Evolutionary conservation across 2,797 vertebrate species (phyloP).

Genomic region (Periophthalmus magnuspinnatus): DNA sequence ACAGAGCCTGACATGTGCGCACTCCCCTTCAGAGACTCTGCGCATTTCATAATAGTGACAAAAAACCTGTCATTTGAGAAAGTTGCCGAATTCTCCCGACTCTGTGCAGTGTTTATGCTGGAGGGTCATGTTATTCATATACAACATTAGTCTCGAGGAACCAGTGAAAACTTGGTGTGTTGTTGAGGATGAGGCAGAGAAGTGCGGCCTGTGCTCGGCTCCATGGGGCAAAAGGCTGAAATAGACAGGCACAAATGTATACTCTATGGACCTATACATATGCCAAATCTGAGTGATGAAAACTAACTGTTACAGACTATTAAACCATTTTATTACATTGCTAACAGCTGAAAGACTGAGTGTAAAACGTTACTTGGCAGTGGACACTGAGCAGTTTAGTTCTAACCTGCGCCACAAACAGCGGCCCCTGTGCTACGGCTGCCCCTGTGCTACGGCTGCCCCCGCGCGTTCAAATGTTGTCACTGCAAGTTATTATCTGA

Average conservation of each 20-base stretch:
- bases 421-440: too few relatives aligned
- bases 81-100: conserved; percentile 24
- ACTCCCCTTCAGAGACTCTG: not conserved
- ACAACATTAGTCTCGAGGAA: conserved; percentile 40
- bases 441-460: conserved; percentile 65
- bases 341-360: conserved; percentile 15
- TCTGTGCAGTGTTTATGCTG: conserved; percentile 27
- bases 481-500: conserved; percentile 38
- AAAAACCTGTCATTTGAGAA: conserved; percentile 34
- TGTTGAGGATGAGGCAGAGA: not conserved
- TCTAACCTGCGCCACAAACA: conserved; percentile 21
- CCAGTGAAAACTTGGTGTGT: conserved; percentile 18
- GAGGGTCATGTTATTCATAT: conserved; percentile 43
- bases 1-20: conserved; percentile 25
- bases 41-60: conserved; percentile 37
- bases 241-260: conserved; percentile 47
- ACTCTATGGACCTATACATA: conserved; percentile 14
- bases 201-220: not conserved
- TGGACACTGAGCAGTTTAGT: not conserved
- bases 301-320: conserved; percentile 5
- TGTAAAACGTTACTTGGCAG: conserved; percentile 6
- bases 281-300: conserved; percentile 12
- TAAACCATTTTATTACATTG: conserved; percentile 15
- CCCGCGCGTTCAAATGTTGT: conserved; percentile 51
- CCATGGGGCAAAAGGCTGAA: conserved; percentile 19